Evolutionary conservation across 2,797 vertebrate genomes (phyloP).

Genomic region (Vultur gryphus): DNA sequence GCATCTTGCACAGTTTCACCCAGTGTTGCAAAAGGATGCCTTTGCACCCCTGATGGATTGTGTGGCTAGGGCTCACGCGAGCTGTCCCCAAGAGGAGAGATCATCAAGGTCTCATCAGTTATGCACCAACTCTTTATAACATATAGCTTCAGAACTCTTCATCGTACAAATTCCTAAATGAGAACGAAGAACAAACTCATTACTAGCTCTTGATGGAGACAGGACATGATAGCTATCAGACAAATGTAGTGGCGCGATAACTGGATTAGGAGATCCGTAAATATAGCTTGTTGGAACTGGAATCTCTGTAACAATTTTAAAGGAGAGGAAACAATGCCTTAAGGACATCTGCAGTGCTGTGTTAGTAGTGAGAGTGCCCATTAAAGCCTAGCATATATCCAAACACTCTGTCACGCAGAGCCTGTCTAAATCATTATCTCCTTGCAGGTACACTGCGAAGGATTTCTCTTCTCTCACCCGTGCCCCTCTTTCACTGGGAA

Average conservation of each 20-base stretch:
- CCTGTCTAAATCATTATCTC: neutral
- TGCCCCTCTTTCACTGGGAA: neutral
- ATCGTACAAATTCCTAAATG: neutral
- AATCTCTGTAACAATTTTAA: neutral
- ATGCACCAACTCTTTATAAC: accelerated
- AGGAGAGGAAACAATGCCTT: neutral
- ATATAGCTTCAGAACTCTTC: neutral
- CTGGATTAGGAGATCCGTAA: neutral
- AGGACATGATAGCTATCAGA: neutral
- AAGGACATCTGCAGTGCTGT: neutral
- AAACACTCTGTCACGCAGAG: neutral
- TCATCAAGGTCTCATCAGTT: neutral
- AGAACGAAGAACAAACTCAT: neutral
- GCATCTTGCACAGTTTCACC: neutral
- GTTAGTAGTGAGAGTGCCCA: neutral
- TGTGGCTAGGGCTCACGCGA: neutral
- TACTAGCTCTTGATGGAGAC: neutral
- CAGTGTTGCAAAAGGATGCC: neutral
- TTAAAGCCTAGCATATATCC: neutral
- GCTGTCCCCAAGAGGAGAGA: neutral
- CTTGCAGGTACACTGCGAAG: neutral
- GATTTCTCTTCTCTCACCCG: neutral
- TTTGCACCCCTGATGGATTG: neutral
- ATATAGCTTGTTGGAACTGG: neutral
- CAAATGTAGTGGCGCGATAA: accelerated